These are phyloP conservation scores for Calosoma granatense DNA, from an alignment of 1,140 invertebrate genomes.

Conservation along the genomic window DNA sequence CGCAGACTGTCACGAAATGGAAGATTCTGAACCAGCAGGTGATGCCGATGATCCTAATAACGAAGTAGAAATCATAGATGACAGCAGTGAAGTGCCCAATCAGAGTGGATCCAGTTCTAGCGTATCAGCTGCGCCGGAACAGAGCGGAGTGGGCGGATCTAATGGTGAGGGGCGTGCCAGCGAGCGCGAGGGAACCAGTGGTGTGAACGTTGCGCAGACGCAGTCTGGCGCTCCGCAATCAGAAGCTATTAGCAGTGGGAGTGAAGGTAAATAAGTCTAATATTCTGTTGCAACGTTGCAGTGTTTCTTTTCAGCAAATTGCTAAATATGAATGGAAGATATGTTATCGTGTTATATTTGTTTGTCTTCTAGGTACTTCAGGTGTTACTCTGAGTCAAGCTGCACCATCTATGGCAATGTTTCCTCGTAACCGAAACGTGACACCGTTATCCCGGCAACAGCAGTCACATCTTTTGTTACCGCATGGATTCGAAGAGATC, in stretches of 20 bases:
- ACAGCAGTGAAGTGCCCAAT: conserved; percentile 49
- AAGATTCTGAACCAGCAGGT: conserved; percentile 25
- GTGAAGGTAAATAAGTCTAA: conserved; percentile 24
- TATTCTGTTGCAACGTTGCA: no score
- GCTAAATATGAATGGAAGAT: neutral
- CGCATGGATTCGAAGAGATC: conserved; percentile 51
- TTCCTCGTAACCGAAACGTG: conserved; percentile 26
- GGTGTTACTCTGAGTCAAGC: conserved; percentile 35
- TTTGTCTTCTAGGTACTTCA: conserved; percentile 10
- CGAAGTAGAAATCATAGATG: conserved; percentile 57
- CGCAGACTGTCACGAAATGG: conserved; percentile 36
- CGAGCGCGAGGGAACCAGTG: conserved; percentile 14
- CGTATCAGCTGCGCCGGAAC: conserved; percentile 11
- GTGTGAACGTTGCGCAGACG: conserved; percentile 28
- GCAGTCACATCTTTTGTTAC: conserved; percentile 32
- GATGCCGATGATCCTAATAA: conserved; percentile 36
- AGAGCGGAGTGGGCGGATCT: conserved; percentile 13
- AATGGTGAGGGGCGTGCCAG: neutral
- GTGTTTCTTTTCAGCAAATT: no score
- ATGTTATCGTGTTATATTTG: neutral
- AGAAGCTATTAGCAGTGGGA: conserved; percentile 47
- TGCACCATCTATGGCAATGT: conserved; percentile 28
- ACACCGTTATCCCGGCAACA: conserved; percentile 24
- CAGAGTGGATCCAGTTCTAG: conserved; percentile 33
- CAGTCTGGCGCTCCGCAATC: conserved; percentile 30